These are phyloP conservation scores for Oenanthe melanoleuca DNA, from an alignment of 2,113 vertebrate species.

Conservation along the genomic window DNA sequence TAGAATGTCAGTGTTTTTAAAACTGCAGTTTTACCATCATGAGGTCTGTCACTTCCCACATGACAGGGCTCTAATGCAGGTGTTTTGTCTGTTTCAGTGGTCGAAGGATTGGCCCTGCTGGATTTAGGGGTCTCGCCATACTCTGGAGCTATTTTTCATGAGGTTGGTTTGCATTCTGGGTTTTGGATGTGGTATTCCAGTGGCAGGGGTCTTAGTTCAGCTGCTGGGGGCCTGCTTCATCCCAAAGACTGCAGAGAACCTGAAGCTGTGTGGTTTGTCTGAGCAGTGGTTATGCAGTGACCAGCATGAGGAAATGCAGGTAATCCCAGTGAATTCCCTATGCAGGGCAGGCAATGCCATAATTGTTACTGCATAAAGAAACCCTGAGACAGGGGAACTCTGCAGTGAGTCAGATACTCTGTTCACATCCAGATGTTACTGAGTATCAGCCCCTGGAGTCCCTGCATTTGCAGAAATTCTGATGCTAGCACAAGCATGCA, in stretches of 20 bases:
- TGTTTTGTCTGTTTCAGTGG: conserved; percentile 81
- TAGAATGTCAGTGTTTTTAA: neutral
- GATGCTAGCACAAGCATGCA: neutral
- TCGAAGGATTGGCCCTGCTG: conserved; percentile 93
- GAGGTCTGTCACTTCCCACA: neutral
- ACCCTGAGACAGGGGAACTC: neutral
- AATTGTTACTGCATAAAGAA: neutral
- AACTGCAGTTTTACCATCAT: neutral
- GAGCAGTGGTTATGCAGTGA: neutral
- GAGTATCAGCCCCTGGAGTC: neutral
- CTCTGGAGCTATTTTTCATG: conserved; percentile 95
- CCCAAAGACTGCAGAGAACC: neutral
- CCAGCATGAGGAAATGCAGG: neutral
- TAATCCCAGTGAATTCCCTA: neutral
- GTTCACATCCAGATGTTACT: neutral
- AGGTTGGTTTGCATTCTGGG: conserved; percentile 79
- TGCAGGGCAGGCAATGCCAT: neutral
- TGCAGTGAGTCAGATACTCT: neutral
- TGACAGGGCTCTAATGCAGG: neutral
- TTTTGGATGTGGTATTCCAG: neutral
- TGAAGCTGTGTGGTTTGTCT: neutral
- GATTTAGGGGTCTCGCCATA: conserved; percentile 96
- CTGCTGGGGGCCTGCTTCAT: neutral
- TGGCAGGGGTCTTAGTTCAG: neutral
- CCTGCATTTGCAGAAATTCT: neutral